Evolutionary conservation across 2,797 vertebrate genomes (phyloP), one percentile per base, ranked within the genome.

Genomic region (Cryptoprocta ferox): DNA sequence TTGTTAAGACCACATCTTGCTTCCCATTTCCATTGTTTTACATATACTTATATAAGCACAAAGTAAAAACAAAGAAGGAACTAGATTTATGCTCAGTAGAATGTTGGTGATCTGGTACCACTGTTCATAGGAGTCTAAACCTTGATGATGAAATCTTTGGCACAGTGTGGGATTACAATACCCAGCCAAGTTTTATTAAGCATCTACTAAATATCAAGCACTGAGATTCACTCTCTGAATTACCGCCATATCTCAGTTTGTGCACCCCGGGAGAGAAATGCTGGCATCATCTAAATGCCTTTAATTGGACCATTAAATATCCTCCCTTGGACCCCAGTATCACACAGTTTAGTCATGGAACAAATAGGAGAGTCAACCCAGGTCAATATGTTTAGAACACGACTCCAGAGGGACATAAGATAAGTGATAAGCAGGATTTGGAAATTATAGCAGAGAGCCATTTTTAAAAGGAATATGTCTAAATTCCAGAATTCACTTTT

Each of bases 41-140:
- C 59, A 79, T 66, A 48, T 53, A 9, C 9, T 56, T 71, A 39
- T 10, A 76, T 28, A 92, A 61, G 24, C n/a, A 89, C 63, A 89
- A 87, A 45, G 37, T 79, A 59, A 95, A 94, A 80, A 65, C 24
- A 76, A 93, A 79, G 9, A 35, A 85, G 73, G 39, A 96, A 61
- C 66, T 35, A 95, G 42, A 80, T 61, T 61, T 48, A 59, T 6
- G 53, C 3, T 70, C 37, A 30, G 45, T 68, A 84, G 21, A 90
- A 66, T 16, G 10, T 32, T 2, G 4, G 37, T 87, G 19, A 7
- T 63, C 63, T 91, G 15, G 9, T 63, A 21, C 50, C 83, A 63
- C 21, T 68, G 19, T 42, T 85, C 56, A 73, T 3, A 66, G 45
- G 59, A 37, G 26, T 16, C 42, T 89, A 85, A 91, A 28, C 15